These are phyloP conservation scores for Pholis gunnellus DNA, from an alignment of 2,113 vertebrate species.

Conservation along the genomic window DNA sequence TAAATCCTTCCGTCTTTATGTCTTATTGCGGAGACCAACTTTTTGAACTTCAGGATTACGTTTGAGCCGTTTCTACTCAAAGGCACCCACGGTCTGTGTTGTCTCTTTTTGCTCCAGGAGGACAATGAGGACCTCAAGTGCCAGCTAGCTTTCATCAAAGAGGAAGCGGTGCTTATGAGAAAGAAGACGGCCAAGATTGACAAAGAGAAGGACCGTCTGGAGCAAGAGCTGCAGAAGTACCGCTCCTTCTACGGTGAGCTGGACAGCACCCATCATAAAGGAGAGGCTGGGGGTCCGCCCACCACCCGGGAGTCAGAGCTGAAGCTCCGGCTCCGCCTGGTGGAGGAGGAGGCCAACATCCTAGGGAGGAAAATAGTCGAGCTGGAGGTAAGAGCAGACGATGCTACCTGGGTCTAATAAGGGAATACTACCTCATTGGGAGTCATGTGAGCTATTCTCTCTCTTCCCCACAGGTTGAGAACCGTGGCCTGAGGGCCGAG, in stretches of 20 bases:
- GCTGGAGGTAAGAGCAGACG: slow-evolving; percentile 83
- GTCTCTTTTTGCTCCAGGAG: slow-evolving; percentile 83
- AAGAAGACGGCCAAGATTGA: slow-evolving; percentile 98
- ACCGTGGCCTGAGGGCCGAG: slow-evolving; percentile 94
- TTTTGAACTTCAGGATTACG: slow-evolving; percentile 15
- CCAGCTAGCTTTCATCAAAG: slow-evolving; percentile 95
- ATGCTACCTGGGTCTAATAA: neutral
- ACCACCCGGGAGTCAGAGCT: slow-evolving; percentile 96
- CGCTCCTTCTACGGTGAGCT: slow-evolving; percentile 96
- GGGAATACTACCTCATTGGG: too few species aligned
- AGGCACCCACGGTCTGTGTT: neutral
- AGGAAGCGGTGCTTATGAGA: slow-evolving; percentile 95
- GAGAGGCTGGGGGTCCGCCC: slow-evolving; percentile 94
- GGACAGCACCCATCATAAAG: slow-evolving; percentile 94
- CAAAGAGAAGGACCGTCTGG: slow-evolving; percentile 95
- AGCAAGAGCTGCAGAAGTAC: slow-evolving; percentile 96
- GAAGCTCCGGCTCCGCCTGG: slow-evolving; percentile 92
- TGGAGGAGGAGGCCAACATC: slow-evolving; percentile 98
- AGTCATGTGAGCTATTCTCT: neutral
- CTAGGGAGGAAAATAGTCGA: slow-evolving; percentile 97
- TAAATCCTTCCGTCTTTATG: slow-evolving; percentile 4
- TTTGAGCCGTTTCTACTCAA: neutral
- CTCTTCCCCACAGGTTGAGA: slow-evolving; percentile 85
- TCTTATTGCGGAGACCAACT: slow-evolving; percentile 9
- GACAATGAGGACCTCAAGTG: slow-evolving; percentile 97